Base-by-base conservation (phyloP, 2,797 vertebrate genomes). In the Myoxocephalus aenaeus region DNA sequence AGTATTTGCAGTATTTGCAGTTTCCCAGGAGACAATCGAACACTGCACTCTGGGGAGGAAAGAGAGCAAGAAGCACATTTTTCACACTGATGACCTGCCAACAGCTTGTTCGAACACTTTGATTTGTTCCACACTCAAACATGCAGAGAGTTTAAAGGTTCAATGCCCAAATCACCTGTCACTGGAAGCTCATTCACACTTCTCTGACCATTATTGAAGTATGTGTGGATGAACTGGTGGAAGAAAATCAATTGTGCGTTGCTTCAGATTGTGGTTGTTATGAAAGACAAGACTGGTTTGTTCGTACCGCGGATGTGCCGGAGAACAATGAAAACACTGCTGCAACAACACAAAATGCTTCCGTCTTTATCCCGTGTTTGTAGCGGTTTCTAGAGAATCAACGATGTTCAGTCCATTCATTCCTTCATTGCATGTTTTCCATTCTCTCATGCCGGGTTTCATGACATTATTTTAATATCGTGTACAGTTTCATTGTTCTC, bases 111-210 rank as follows among this genome's bases (percentile, higher is more conserved):
- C n/a, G 18, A 83, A 79, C 68, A n/a, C 7, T 81, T 81, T 80
- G 75, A 85, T 86, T 84, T 58, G 70, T 71, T 70, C 62, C 72
- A 66, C 81, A 14, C 12, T 83, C 29, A 44, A 75, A 75, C 70
- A 81, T 79, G 70, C 74, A 68, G 67, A 2, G 34, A 78, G 73
- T 80, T 70, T 80, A 77, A 79, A 81, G 71, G 81, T 79, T 82
- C 74, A 86, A 67, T 80, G 79, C 82, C 71, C 75, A 77, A 29
- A 70, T 79, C 65, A 70, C 59, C 67, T 53, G 73, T 84, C 79
- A 84, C 14, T 29, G 51, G 66, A 79, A 75, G 69, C 66, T 77
- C 58, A 57, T 76, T 86, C 79, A 76, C 67, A 77, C 71, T 65
- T 65, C 50, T 59, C 54, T 82, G 79, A 84, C 62, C 77, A 58